Base-by-base conservation (phyloP, 2,797 vertebrate genomes). In the Scolopax rusticola region DNA sequence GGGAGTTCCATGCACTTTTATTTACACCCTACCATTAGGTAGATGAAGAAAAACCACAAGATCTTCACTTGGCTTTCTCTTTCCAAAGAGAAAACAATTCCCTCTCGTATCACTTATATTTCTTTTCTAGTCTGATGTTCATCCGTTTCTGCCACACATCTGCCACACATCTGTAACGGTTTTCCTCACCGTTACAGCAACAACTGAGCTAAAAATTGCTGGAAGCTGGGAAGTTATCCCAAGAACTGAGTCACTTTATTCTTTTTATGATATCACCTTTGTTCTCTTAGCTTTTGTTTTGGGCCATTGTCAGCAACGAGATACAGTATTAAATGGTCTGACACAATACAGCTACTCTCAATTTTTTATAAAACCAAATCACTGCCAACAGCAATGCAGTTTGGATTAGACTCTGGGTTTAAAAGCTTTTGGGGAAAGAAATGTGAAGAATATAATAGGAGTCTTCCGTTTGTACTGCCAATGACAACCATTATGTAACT, bases 371-470 rank as follows among this genome's bases (percentile, higher is more conserved):
- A 74, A 53, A n/a, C 43, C 30, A 91, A 92, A 82, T 69, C 64
- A 21, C 40, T 89, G 71, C 84, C 84, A 67, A 54, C 19, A 92
- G 78, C 64, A 74, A 43, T 11, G 33, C 15, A 60, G 45, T 23
- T 74, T 89, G 71, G 64, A 87, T 94, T 93, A 89, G 18, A 61
- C 16, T 82, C 19, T 10, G 41, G 6, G 12, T 83, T 89, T 84
- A 76, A 90, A 84, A 74, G n/a, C 36, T 85, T 83, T 80, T 64
- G 36, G 53, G 32, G 51, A 81, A 94, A 89, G 43, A 74, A 69
- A 79, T 38, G 10, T 56, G 57, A 81, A 93, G 41, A 60, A 82
- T 87, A 85, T 30, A 92, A 92, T 56, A 47, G 3, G 19, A 48
- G 10, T 23, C 32, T 95, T 70, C 21, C 89, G 41, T 80, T 89